Evolutionary conservation across 2,888 invertebrate genomes (phyloP).

Genomic region (Catocala sponsa): DNA sequence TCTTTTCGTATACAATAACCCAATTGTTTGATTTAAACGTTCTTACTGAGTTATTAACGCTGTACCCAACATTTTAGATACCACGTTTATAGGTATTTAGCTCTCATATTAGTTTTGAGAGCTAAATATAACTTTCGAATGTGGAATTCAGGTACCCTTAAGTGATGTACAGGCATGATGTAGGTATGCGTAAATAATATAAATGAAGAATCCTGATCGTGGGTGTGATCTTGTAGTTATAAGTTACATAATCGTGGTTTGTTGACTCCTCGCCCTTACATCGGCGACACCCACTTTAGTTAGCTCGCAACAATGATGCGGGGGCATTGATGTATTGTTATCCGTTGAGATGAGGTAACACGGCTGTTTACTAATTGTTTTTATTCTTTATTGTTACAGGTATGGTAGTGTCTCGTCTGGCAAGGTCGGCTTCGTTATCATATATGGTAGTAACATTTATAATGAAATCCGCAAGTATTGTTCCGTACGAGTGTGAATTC

Average conservation of each 20-base stretch:
- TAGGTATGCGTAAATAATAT: constrained; percentile 30
- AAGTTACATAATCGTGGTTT: constrained; percentile 49
- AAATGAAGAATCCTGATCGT: constrained; percentile 43
- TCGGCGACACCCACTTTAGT: constrained; percentile 68
- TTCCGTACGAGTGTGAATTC: neutral
- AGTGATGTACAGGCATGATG: too few species aligned
- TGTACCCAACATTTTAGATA: too few species aligned
- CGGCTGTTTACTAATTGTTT: constrained; percentile 79
- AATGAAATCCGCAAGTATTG: constrained; percentile 1
- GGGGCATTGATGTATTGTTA: constrained; percentile 79
- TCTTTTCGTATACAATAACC: too few species aligned
- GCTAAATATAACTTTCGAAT: too few species aligned
- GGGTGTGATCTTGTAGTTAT: constrained; percentile 47
- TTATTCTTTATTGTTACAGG: constrained; percentile 82
- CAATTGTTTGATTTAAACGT: too few species aligned
- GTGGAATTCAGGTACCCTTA: too few species aligned
- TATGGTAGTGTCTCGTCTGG: constrained; percentile 64
- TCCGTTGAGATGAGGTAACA: constrained; percentile 70
- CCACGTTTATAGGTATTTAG: too few species aligned
- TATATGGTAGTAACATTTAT: constrained; percentile 15
- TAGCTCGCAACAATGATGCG: constrained; percentile 79
- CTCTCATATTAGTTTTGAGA: too few species aligned
- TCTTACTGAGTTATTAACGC: too few species aligned
- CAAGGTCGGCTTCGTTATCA: constrained; percentile 52
- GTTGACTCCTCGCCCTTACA: constrained; percentile 45